Evolutionary conservation across 2,888 invertebrate species (phyloP).

Genomic region (Proisotoma minuta): DNA sequence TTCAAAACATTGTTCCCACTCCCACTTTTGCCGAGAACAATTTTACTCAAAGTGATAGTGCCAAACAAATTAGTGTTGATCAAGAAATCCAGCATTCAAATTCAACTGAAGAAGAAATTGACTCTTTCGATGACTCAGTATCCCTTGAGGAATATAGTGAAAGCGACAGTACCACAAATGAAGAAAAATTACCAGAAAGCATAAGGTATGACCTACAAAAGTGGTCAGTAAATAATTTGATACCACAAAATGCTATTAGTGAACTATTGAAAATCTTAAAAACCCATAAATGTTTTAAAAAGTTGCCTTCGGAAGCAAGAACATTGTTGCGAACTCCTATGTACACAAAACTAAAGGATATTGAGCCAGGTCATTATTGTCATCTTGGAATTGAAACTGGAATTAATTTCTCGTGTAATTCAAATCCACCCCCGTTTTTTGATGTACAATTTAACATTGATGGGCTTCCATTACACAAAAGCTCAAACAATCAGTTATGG

Average conservation of each 20-base stretch:
- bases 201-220: neutral
- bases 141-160: too few species aligned
- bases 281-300: neutral
- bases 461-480: neutral
- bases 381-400: neutral
- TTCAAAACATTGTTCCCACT: too few species aligned
- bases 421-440: neutral
- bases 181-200: too few species aligned
- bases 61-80: too few species aligned
- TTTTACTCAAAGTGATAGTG: too few species aligned
- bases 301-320: neutral
- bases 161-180: too few species aligned
- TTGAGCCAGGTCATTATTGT: neutral
- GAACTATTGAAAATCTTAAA: neutral
- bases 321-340: neutral
- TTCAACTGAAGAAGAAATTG: too few species aligned
- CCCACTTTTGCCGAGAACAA: too few species aligned
- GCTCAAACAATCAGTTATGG: neutral
- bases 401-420: neutral
- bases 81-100: too few species aligned
- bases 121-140: too few species aligned
- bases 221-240: neutral
- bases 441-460: neutral
- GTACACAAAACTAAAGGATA: neutral
- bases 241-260: neutral